phyloP scores from a whole-genome alignment of 2,113 vertebrate species.

The Nannospalax galili region DNA sequence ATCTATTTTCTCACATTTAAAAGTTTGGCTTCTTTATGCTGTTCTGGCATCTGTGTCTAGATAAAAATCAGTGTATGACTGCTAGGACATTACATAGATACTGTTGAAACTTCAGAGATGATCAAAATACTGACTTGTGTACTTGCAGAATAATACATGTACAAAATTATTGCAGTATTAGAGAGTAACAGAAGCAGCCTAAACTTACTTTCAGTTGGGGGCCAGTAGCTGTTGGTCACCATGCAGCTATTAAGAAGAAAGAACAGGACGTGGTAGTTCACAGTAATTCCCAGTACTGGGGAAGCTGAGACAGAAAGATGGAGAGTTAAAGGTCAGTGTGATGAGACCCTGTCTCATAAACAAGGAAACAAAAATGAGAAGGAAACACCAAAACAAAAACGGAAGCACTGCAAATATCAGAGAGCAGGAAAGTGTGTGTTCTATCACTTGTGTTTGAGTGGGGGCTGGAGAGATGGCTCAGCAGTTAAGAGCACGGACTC shows the following conservation, averaged over 20 bases:
- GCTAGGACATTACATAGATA: slow-evolving; percentile 3
- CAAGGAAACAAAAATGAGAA: neutral
- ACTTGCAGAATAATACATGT: neutral
- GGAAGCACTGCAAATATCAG: neutral
- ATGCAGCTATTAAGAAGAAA: neutral
- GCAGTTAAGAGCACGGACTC: too few species aligned
- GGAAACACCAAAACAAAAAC: neutral
- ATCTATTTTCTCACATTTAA: slow-evolving; percentile 12
- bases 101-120: neutral
- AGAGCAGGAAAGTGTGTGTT: neutral
- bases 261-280: neutral
- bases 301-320: neutral
- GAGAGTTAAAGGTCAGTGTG: neutral
- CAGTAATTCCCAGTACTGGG: neutral
- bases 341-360: neutral
- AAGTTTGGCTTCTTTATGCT: neutral
- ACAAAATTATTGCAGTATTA: neutral
- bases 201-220: neutral
- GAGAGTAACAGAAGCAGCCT: neutral
- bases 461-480: too few species aligned
- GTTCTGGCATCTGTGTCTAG: neutral
- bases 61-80: neutral
- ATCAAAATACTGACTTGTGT: neutral
- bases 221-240: neutral
- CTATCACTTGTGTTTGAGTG: neutral